phyloP scores from a whole-genome alignment of 2,113 vertebrate genomes.

The Hiodon tergisus region DNA sequence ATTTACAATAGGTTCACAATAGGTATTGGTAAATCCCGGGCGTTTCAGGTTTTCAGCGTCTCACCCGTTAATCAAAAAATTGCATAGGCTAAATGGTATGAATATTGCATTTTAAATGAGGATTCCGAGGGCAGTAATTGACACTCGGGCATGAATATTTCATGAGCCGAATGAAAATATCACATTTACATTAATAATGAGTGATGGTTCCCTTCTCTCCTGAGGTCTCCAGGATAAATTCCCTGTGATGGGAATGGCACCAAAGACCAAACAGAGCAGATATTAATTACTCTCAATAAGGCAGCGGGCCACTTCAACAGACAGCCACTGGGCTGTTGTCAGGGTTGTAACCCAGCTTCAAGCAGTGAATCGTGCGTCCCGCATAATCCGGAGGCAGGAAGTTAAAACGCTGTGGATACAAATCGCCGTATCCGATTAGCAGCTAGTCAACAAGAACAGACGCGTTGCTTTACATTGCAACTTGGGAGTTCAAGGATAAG shows the following conservation, averaged over 20 bases:
- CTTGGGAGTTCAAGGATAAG: not conserved
- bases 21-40: slow-evolving; percentile 5
- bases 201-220: slow-evolving; percentile 27
- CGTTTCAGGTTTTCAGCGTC: not conserved
- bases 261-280: not conserved
- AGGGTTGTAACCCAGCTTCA: slow-evolving; percentile 3
- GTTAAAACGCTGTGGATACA: slow-evolving; percentile 12
- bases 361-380: slow-evolving; percentile 3
- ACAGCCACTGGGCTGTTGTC: not conserved
- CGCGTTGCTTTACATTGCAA: slow-evolving; percentile 1
- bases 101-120: slow-evolving; percentile 6
- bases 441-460: not conserved
- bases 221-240: slow-evolving; percentile 12
- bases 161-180: slow-evolving; percentile 51
- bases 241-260: not conserved
- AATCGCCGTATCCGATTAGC: not conserved
- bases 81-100: not conserved
- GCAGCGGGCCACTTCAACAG: not conserved
- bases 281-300: not conserved
- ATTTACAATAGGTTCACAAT: not conserved
- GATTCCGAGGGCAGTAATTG: slow-evolving; percentile 35
- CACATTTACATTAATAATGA: slow-evolving; percentile 57
- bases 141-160: slow-evolving; percentile 47
- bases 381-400: not conserved
- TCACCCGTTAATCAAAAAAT: slow-evolving; percentile 1